phyloP scores from a whole-genome alignment of 2,113 vertebrate genomes.

The Thermophis baileyi region DNA sequence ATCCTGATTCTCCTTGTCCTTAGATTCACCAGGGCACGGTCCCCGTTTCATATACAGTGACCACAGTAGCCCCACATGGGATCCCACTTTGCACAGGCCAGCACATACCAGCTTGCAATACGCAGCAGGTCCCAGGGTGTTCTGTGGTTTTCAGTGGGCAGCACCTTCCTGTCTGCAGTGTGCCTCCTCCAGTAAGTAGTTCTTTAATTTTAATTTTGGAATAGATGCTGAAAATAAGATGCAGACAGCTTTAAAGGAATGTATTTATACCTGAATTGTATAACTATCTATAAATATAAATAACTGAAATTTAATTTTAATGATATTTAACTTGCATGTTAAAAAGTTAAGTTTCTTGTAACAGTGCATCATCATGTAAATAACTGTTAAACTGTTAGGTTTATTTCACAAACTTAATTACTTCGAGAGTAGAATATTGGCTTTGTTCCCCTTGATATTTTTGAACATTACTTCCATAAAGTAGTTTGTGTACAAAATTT shows the following conservation, averaged over 20 bases:
- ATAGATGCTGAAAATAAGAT: neutral
- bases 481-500: neutral
- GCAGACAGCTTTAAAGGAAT: neutral
- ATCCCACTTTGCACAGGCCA: slow-evolving; percentile 91
- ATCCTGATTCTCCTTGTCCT: neutral
- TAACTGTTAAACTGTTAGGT: neutral
- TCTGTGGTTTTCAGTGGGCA: slow-evolving; percentile 97
- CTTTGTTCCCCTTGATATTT: neutral
- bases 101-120: slow-evolving; percentile 89
- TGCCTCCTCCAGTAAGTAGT: slow-evolving; percentile 81
- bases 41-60: slow-evolving; percentile 93
- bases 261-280: neutral
- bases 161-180: slow-evolving; percentile 94
- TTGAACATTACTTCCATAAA: neutral
- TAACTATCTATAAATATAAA: neutral
- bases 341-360: neutral
- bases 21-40: slow-evolving; percentile 91
- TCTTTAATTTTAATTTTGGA: neutral
- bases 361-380: neutral
- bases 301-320: neutral
- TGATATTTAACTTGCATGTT: neutral
- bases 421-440: neutral
- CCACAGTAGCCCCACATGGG: slow-evolving; percentile 88
- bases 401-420: neutral
- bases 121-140: slow-evolving; percentile 91